Percentiles rank a stretch among this genome's conserved stretches.
Evolutionary conservation across 2,888 invertebrate species (phyloP).

Genomic region (Hanleya hanleyi): DNA sequence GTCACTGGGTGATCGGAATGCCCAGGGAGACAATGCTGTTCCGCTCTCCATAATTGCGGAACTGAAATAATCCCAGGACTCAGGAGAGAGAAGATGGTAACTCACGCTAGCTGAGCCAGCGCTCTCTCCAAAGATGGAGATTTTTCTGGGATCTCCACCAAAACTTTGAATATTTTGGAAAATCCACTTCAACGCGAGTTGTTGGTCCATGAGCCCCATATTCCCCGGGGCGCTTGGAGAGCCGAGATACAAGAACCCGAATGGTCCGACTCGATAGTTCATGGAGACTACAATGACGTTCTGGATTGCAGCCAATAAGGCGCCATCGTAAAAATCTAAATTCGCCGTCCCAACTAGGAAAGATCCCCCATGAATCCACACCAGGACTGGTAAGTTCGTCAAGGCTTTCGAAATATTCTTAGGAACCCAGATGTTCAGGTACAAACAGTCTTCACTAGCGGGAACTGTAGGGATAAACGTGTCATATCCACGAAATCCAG

Average conservation of each 20-base stretch:
- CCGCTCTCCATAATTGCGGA: conserved; percentile 61
- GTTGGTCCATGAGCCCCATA: conserved; percentile 95
- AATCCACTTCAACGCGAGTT: conserved; percentile 93
- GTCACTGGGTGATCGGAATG: conserved; percentile 28
- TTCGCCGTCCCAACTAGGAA: conserved; percentile 95
- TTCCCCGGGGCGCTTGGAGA: conserved; percentile 90
- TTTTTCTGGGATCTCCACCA: conserved; percentile 56
- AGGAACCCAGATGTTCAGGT: conserved; percentile 96
- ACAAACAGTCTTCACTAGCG: conserved; percentile 95
- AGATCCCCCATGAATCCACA: conserved; percentile 96
- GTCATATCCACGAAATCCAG: conserved; percentile 93
- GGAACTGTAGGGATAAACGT: conserved; percentile 99
- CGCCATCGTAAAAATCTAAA: conserved; percentile 76
- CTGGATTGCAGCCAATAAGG: conserved; percentile 87
- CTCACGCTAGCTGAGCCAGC: conserved; percentile 57
- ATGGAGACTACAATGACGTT: conserved; percentile 96
- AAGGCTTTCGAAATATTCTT: conserved; percentile 11
- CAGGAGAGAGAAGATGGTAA: conserved; percentile 55
- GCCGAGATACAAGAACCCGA: conserved; percentile 93
- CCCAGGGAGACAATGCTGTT: conserved; percentile 50
- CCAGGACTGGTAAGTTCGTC: conserved; percentile 81
- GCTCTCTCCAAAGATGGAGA: conserved; percentile 65
- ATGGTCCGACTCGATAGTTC: conserved; percentile 92
- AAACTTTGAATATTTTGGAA: conserved; percentile 85
- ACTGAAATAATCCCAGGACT: conserved; percentile 50